A percentile compares a stretch with the other conserved stretches of the same genome.
Evolutionary conservation across 2,797 vertebrate genomes (phyloP).

Genomic region (Gallinago stenura): DNA sequence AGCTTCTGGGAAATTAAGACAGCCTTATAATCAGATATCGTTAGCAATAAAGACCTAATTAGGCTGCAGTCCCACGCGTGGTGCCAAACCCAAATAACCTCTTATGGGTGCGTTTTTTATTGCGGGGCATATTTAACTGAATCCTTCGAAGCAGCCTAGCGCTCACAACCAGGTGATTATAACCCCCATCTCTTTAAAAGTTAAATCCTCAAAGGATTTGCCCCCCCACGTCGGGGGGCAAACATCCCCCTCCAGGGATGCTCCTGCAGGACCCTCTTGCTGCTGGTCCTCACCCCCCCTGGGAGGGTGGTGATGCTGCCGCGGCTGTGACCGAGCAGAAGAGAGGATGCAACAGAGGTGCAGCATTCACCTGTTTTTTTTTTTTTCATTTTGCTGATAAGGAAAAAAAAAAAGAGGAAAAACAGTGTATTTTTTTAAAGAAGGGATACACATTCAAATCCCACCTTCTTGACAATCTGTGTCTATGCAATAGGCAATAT

Average conservation of each 20-base stretch:
- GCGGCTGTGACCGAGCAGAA: neutral
- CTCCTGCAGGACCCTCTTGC: neutral
- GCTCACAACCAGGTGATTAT: neutral
- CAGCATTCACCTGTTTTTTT: neutral
- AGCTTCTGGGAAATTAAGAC: neutral
- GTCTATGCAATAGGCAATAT: neutral
- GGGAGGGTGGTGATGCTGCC: neutral
- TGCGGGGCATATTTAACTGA: neutral
- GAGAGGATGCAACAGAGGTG: neutral
- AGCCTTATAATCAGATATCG: neutral
- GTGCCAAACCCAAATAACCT: neutral
- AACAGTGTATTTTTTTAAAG: neutral
- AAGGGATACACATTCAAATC: neutral
- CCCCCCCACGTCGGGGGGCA: neutral
- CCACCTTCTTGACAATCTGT: neutral
- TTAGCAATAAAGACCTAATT: conserved; percentile 43
- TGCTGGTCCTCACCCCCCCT: neutral
- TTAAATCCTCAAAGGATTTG: neutral
- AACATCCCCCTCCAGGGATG: fast-evolving
- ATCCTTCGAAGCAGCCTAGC: neutral
- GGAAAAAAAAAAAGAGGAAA: neutral
- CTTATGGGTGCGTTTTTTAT: neutral
- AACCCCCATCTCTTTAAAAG: neutral
- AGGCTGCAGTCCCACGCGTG: neutral
- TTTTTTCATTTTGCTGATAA: neutral